Base-by-base conservation (phyloP, 1,140 invertebrate species). In the Manduca sexta region DNA sequence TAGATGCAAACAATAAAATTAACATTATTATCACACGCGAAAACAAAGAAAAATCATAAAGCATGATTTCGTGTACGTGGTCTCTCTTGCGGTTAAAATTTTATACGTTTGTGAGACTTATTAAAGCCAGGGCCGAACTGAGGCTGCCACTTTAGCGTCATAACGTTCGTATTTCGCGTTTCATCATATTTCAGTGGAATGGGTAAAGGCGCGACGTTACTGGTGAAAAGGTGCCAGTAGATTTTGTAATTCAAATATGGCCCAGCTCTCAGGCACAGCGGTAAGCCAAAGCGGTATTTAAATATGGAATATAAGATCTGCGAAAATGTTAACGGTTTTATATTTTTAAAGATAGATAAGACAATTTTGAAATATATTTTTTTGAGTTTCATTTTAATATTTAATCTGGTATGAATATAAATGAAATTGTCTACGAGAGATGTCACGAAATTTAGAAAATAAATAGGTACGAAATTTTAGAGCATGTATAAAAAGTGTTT, bases 191-290 rank as follows among this genome's bases (percentile, higher is more conserved):
- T 12, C 18, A 14, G 11, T 29, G 10, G 15, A 43, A 12, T 5
- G 40, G 2, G 40, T 5, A 29, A 13, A 7, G 3, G 3, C n/a
- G 18, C 1, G 45, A 26, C 45, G 45, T 30, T 42, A 45, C 41
- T 31, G 35, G 34, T 45, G 42, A 51, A 51, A 51, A 51, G 49
- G 34, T 41, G 37, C 40, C 38, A 39, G 49, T 39, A 17, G 49
- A 45, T 42, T 51, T 51, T 51, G 49, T 51, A 51, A 51, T 51
- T 51, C 49, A 51, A 51, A 51, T 51, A 41, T 42, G 42, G 21
- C 42, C 34, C 49, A 26, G 42, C n/a, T 29, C 43, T 33, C 49
- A 17, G 39, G 21, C 15, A 34, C 5, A 34, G 30, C 41, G 37
- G 31, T 45, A 35, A 45, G 43, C 13, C 43, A 21, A 43, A 43